Conservation (phyloP, 2,113 vertebrate species). For the Labeo rohita region DNA sequence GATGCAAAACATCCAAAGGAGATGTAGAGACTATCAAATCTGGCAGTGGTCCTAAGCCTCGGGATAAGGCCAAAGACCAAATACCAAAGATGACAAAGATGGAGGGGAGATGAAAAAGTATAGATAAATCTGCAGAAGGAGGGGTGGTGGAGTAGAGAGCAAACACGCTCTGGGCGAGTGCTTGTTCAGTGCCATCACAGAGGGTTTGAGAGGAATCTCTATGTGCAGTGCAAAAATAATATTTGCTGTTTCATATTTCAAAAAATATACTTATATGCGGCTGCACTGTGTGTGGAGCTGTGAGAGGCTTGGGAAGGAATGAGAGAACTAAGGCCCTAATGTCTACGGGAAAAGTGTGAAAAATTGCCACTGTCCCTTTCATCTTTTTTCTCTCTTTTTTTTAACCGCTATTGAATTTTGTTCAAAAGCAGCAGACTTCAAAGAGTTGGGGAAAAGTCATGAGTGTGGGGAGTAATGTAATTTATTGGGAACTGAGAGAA, state of each 20-base stretch:
- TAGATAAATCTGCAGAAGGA: slow-evolving; percentile 22
- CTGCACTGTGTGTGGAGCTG: slow-evolving; percentile 12
- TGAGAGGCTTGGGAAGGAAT: slow-evolving; percentile 5
- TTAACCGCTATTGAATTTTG: slow-evolving; percentile 72
- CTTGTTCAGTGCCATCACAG: slow-evolving; percentile 46
- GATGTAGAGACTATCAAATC: slow-evolving; percentile 9
- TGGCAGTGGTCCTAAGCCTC: slow-evolving; percentile 21
- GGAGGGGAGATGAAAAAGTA: slow-evolving; percentile 25
- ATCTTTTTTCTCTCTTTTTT: slow-evolving; percentile 66
- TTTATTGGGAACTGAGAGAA: slow-evolving; percentile 66
- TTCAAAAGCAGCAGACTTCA: slow-evolving; percentile 78
- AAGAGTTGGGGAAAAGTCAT: slow-evolving; percentile 71
- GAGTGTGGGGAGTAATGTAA: slow-evolving; percentile 69
- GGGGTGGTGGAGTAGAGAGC: slow-evolving; percentile 19
- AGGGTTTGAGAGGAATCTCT: slow-evolving; percentile 58
- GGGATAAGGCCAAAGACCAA: slow-evolving; percentile 36
- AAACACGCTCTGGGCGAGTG: slow-evolving; percentile 44
- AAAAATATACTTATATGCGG: slow-evolving; percentile 48
- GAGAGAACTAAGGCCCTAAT: slow-evolving; percentile 40
- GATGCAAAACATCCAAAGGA: slow-evolving; percentile 32
- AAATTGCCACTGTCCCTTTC: slow-evolving; percentile 72
- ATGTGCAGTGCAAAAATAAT: slow-evolving; percentile 65
- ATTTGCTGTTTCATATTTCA: slow-evolving; percentile 69
- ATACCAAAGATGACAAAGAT: slow-evolving; percentile 44
- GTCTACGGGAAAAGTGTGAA: slow-evolving; percentile 49